These are phyloP conservation scores for Tolmerus cingulatus DNA, from an alignment of 2,888 invertebrate genomes.

Conservation along the genomic window DNA sequence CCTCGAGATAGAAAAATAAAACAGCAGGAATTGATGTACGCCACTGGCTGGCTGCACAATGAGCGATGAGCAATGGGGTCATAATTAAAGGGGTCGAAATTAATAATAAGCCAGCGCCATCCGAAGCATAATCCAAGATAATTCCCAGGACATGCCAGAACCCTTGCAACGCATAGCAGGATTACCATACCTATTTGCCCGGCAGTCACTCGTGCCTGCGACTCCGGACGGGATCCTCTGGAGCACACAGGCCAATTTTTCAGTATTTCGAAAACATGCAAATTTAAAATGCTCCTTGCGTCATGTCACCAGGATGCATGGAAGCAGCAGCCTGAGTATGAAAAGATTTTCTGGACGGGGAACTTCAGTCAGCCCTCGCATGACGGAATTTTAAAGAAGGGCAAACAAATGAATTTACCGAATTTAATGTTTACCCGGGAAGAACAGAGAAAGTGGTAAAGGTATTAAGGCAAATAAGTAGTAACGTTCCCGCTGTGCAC, in stretches of 20 bases:
- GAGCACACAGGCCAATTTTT: background rate
- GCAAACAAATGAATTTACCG: background rate
- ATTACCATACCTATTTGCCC: background rate
- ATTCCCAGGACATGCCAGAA: background rate
- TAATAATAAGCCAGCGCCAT: background rate
- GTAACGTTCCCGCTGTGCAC: background rate
- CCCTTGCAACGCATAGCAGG: background rate
- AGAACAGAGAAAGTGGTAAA: background rate
- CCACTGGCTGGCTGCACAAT: background rate
- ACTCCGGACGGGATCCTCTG: background rate
- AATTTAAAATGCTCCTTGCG: background rate
- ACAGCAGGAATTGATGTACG: constrained; percentile 2
- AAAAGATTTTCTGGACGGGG: background rate
- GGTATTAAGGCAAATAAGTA: background rate
- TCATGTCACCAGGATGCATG: background rate
- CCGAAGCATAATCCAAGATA: background rate
- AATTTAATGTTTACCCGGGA: background rate
- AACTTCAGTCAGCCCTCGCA: background rate
- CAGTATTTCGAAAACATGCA: background rate
- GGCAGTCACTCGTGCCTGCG: background rate
- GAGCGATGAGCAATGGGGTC: constrained; percentile 5
- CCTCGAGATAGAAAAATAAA: constrained; percentile 6
- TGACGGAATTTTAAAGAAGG: background rate
- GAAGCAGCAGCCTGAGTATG: background rate
- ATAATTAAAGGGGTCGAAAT: background rate